Evolutionary conservation across 2,797 vertebrate species (phyloP).

Genomic region (Ispidina lecontei): DNA sequence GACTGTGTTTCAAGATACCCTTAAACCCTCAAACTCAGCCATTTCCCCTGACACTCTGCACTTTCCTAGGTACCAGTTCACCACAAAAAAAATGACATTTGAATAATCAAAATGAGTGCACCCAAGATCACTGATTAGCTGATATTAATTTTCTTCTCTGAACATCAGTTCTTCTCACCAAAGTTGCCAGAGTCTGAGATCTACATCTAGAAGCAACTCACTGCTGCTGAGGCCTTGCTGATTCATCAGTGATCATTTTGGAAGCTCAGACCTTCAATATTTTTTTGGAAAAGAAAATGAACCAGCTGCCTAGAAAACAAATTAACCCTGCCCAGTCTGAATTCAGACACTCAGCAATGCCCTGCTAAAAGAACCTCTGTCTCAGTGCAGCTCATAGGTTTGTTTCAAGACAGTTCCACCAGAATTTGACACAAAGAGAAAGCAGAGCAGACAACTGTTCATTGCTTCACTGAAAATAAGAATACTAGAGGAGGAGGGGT

Average conservation of each 20-base stretch:
- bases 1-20: background rate
- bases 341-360: background rate
- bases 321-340: background rate
- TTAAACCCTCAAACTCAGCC: background rate
- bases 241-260: background rate
- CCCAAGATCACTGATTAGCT: background rate
- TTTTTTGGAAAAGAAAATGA: background rate
- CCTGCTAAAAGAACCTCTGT: background rate
- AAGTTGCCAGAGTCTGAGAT: background rate
- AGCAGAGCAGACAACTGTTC: background rate
- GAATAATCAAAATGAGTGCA: background rate
- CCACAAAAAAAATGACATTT: background rate
- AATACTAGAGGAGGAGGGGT: rapidly evolving
- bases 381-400: background rate
- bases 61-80: background rate
- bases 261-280: background rate
- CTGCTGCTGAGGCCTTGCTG: background rate
- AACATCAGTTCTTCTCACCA: background rate
- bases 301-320: background rate
- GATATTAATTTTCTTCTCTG: background rate
- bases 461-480: background rate
- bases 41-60: background rate
- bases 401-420: background rate
- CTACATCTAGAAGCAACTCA: background rate
- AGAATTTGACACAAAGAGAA: background rate